Evolutionary conservation across 2,888 invertebrate genomes (phyloP).

Genomic region (Volucella inanis): DNA sequence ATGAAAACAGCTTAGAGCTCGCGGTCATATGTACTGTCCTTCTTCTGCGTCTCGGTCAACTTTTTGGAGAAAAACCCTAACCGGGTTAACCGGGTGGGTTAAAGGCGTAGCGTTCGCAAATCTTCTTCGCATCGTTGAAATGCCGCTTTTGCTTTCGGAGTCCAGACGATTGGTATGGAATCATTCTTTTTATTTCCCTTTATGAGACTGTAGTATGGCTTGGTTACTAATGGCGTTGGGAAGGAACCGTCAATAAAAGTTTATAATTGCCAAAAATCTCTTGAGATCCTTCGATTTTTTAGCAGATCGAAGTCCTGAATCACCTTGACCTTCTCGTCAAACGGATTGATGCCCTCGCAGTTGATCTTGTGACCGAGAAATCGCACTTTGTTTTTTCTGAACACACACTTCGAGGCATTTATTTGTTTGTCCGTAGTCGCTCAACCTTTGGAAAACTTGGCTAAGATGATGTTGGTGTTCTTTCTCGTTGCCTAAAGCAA

Average conservation of each 20-base stretch:
- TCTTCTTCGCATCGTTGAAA: no score
- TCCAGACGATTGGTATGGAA: no score
- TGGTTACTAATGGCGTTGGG: no score
- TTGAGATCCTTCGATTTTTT: no score
- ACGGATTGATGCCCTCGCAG: neutral
- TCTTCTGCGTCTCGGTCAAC: conserved; percentile 77
- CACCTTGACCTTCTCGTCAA: neutral
- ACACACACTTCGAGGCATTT: conserved; percentile 35
- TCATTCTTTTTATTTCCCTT: no score
- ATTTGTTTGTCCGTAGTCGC: neutral
- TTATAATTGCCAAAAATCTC: no score
- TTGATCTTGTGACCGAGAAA: neutral
- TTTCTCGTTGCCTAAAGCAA: neutral
- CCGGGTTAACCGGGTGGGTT: neutral
- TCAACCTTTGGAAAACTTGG: neutral
- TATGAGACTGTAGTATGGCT: no score
- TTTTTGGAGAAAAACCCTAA: conserved; percentile 78
- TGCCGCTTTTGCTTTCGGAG: no score
- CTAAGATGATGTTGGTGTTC: neutral
- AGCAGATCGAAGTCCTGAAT: neutral
- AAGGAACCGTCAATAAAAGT: no score
- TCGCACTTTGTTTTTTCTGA: neutral
- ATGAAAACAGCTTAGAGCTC: conserved; percentile 79
- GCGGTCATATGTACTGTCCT: conserved; percentile 79
- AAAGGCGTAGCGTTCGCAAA: conserved; percentile 35